A percentile compares a stretch with the other conserved stretches of the same genome.
Evolutionary conservation across 2,888 invertebrate genomes (phyloP).

Genomic region (Hypsopygia costalis): DNA sequence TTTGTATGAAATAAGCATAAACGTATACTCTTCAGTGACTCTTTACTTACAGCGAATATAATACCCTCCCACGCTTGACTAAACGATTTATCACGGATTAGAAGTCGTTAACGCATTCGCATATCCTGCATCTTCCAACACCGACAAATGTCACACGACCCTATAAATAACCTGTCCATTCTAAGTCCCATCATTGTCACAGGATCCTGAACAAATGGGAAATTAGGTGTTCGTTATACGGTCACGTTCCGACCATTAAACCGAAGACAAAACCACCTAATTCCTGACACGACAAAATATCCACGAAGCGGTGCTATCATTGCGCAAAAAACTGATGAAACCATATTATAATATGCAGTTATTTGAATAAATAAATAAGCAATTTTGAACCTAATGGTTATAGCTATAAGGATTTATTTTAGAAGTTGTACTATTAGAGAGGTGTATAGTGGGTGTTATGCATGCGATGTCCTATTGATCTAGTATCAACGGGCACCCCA

Average conservation of each 20-base stretch:
- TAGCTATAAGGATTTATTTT: slow-evolving; percentile 13
- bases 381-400: slow-evolving; percentile 27
- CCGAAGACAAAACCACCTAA: slow-evolving; percentile 74
- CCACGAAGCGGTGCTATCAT: slow-evolving; percentile 69
- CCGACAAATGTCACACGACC: slow-evolving; percentile 31
- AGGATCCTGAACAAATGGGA: slow-evolving; percentile 61
- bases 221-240: slow-evolving; percentile 63
- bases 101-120: slow-evolving; percentile 23
- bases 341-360: slow-evolving; percentile 22
- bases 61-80: slow-evolving; percentile 1
- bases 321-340: slow-evolving; percentile 69
- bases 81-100: slow-evolving; percentile 36
- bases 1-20: no score
- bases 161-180: slow-evolving; percentile 57
- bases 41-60: neutral
- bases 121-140: slow-evolving; percentile 26
- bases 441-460: slow-evolving; percentile 37
- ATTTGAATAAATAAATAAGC: neutral
- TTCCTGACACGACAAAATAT: slow-evolving; percentile 71
- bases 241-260: slow-evolving; percentile 77
- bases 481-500: slow-evolving; percentile 71
- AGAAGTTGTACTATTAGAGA: neutral
- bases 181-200: slow-evolving; percentile 65
- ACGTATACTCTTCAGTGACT: no score
- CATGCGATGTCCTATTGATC: slow-evolving; percentile 63